Conservation (phyloP, 2,797 vertebrate species). For the Danionella dracula region DNA sequence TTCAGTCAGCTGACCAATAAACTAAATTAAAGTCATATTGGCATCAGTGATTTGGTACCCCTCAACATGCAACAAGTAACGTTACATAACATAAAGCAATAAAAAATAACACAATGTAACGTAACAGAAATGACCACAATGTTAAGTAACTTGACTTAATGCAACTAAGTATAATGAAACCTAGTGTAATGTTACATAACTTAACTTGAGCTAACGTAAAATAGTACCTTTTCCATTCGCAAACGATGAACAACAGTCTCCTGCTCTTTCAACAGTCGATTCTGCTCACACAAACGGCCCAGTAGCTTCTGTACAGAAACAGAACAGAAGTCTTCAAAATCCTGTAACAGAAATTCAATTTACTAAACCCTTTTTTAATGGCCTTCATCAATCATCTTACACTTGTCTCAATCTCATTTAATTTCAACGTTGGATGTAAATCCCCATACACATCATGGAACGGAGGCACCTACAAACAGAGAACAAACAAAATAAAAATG, state of each 20-base stretch:
- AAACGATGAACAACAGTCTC: slow-evolving; percentile 86
- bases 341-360: not conserved
- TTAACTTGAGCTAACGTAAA: too few relatives aligned
- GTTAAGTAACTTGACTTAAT: too few relatives aligned
- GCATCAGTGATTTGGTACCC: too few relatives aligned
- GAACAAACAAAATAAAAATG: not conserved
- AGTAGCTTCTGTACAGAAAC: slow-evolving; percentile 81
- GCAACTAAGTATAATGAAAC: too few relatives aligned
- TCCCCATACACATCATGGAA: slow-evolving; percentile 86
- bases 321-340: not conserved
- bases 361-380: too few relatives aligned
- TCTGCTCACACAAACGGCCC: slow-evolving; percentile 89
- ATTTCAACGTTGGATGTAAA: slow-evolving; percentile 80
- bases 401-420: slow-evolving; percentile 91
- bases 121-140: too few relatives aligned
- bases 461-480: slow-evolving; percentile 75
- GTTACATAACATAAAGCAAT: not conserved
- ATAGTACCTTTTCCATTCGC: slow-evolving; percentile 84
- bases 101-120: too few relatives aligned
- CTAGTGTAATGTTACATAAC: not conserved
- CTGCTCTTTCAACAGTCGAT: slow-evolving; percentile 84
- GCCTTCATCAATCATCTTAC: slow-evolving; percentile 71
- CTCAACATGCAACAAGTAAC: too few relatives aligned
- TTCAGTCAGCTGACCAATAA: too few relatives aligned
- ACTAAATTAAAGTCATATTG: too few relatives aligned